Conservation (phyloP, 53 echinoderm and acorn worm species). For the Holothuria scabra region DNA sequence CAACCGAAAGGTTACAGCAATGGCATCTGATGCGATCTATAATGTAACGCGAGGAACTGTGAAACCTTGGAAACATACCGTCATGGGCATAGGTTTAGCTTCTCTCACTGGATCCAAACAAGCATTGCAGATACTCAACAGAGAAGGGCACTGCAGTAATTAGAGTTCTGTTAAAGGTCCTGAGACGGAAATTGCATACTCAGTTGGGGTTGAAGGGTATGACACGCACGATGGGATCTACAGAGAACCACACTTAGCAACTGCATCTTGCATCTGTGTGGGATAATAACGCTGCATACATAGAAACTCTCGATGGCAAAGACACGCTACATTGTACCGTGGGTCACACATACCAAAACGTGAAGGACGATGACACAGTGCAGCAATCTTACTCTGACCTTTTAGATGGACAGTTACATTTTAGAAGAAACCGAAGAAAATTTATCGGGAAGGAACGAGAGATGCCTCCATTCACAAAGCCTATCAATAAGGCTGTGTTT, state of each 20-base stretch:
- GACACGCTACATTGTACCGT: slow-evolving; percentile 57
- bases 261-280: slow-evolving; percentile 28
- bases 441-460: slow-evolving; percentile 46
- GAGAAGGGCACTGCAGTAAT: slow-evolving; percentile 55
- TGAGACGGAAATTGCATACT: slow-evolving; percentile 63
- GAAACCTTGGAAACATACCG: slow-evolving; percentile 62
- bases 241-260: slow-evolving; percentile 3
- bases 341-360: slow-evolving; percentile 55
- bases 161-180: slow-evolving; percentile 51
- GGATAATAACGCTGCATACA: slow-evolving; percentile 61
- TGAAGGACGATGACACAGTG: too few relatives aligned
- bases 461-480: not conserved
- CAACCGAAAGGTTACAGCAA: slow-evolving; percentile 51
- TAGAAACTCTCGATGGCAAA: slow-evolving; percentile 68
- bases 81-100: slow-evolving; percentile 61
- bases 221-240: slow-evolving; percentile 45
- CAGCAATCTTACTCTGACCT: not conserved
- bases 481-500: too few relatives aligned
- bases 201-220: slow-evolving; percentile 1
- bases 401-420: not conserved
- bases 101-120: slow-evolving; percentile 67
- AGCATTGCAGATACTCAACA: slow-evolving; percentile 58
- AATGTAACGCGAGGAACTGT: slow-evolving; percentile 55
- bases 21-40: slow-evolving; percentile 68
- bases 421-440: slow-evolving; percentile 36